A percentile compares a stretch with the other conserved stretches of the same genome.
phyloP scores from a whole-genome alignment of 2,888 invertebrate species.

The Mechanitis mazaeus region DNA sequence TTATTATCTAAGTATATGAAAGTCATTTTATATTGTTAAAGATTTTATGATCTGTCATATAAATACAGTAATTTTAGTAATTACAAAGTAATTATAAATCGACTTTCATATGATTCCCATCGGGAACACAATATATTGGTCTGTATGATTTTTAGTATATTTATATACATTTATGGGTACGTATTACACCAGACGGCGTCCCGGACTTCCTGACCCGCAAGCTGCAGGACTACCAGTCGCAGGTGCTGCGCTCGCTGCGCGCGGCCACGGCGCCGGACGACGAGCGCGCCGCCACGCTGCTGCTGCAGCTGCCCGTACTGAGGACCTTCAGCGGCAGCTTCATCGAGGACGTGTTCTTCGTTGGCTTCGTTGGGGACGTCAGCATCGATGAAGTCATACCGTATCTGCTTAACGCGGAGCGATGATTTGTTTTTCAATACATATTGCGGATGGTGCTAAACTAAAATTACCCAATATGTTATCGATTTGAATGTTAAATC shows the following conservation, averaged over 20 bases:
- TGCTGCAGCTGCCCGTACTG: slow-evolving; percentile 83
- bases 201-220: slow-evolving; percentile 67
- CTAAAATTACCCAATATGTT: not conserved
- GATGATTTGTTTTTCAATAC: slow-evolving; percentile 18
- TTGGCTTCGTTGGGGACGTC: slow-evolving; percentile 92
- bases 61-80: no score
- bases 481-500: not conserved
- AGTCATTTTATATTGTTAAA: no score
- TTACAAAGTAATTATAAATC: no score
- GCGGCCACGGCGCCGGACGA: slow-evolving; percentile 46
- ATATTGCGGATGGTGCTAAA: slow-evolving; percentile 12
- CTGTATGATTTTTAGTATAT: no score
- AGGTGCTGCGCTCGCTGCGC: slow-evolving; percentile 67
- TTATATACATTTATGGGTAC: not conserved
- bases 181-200: slow-evolving; percentile 59
- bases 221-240: slow-evolving; percentile 68
- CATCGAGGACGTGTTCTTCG: slow-evolving; percentile 94
- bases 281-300: slow-evolving; percentile 76
- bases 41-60: no score
- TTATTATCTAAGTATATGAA: no score
- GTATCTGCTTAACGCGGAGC: slow-evolving; percentile 82
- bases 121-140: no score
- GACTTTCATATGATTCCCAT: no score
- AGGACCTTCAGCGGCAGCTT: slow-evolving; percentile 84
- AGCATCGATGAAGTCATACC: slow-evolving; percentile 97